A percentile compares a stretch with the other conserved stretches of the same genome.
phyloP scores from a whole-genome alignment of 2,113 vertebrate genomes.

The Campylorhamphus procurvoides region DNA sequence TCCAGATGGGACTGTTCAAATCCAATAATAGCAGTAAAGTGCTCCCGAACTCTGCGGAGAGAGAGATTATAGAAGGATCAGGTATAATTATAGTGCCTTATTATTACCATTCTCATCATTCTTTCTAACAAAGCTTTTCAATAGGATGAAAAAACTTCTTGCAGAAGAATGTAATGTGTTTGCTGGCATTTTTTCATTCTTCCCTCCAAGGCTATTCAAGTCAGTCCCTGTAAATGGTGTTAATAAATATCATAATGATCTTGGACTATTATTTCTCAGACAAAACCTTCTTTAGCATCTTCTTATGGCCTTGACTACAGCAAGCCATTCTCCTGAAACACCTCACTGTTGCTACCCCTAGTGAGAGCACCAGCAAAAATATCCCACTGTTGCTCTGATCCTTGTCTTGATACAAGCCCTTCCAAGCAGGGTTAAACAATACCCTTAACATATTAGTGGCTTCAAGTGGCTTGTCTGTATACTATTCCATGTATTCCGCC shows the following conservation, averaged over 20 bases:
- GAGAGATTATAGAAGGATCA: conserved; percentile 60
- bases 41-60: conserved; percentile 50
- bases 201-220: conserved; percentile 11
- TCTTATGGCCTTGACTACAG: background rate
- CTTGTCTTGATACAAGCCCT: background rate
- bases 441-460: background rate
- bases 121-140: conserved; percentile 56
- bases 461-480: background rate
- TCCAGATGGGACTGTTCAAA: conserved; percentile 62
- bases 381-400: background rate
- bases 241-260: conserved; percentile 1
- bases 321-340: background rate
- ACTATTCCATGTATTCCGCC: background rate
- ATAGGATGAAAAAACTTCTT: conserved; percentile 41
- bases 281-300: background rate
- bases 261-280: background rate
- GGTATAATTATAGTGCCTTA: conserved; percentile 63
- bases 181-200: conserved; percentile 47
- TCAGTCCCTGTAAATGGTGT: background rate
- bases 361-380: background rate
- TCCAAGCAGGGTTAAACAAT: background rate
- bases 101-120: conserved; percentile 57
- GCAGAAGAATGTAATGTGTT: conserved; percentile 29
- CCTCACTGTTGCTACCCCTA: background rate
- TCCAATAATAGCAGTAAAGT: conserved; percentile 65